Evolutionary conservation across 23 tunicate species (phyloP), one percentile per base, ranked within the genome.

Genomic region (Ascidia mentula): DNA sequence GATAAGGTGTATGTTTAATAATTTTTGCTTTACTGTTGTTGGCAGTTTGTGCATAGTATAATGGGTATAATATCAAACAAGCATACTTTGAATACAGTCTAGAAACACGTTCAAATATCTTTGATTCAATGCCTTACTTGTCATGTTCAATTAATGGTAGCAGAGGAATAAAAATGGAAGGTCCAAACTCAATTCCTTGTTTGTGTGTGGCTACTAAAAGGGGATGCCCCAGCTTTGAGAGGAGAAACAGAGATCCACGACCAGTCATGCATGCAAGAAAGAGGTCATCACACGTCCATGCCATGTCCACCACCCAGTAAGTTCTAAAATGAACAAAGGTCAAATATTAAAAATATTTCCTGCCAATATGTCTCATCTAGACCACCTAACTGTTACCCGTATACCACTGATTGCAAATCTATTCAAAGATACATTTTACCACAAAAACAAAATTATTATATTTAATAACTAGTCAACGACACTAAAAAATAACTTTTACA

Each of bases 201-300:
- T 86, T 85, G 34, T 82, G 82, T 4, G 89, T 71, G 45, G 59
- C 60, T 0, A 81, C 30, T 8, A 33, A 53, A 39, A 93, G 31
- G 0, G 80, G 61, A 9, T 79, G 46, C 8, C 98, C 98, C 32
- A 74, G 78, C 1, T 77, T 69, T 38, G 78, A 60, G 38, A 82
- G 59, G 20, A 93, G 34, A 33, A 88, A 32, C 76, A 93, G 36
- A 0, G 93, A 82, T 15, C 98, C 98, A 4, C 83, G 84, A 17
- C 80, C 53, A 6, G 89, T 88, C 34, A 88, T 69, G 75, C 98
- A 93, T 24, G 82, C 82, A 22, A 93, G 76, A 61, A 84, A 84
- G 0, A 88, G 77, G 72, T 84, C 81, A 77, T 93, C 98, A 37
- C 24, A 32, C 2, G 84, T 84, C 98, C 98, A 93, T 13, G 86